Evolutionary conservation across 2,113 vertebrate genomes (phyloP).

Genomic region (Malurus alboscapulatus): DNA sequence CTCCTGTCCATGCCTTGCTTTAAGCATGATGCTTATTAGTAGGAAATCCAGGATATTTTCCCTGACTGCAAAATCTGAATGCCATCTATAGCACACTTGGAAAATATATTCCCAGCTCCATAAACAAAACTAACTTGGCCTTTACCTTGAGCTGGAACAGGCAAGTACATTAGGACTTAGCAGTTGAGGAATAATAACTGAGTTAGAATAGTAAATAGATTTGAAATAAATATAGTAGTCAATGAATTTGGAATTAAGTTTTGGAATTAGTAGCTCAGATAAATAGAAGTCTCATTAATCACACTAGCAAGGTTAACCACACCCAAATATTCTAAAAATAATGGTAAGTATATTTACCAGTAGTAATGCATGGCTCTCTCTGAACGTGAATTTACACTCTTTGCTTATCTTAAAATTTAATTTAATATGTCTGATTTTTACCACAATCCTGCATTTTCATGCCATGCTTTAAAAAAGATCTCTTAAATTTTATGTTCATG

Average conservation of each 20-base stretch:
- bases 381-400: background rate
- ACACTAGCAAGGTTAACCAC: background rate
- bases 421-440: background rate
- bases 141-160: background rate
- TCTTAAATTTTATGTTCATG: background rate
- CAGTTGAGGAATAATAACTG: background rate
- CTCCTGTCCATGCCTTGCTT: background rate
- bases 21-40: background rate
- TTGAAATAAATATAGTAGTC: background rate
- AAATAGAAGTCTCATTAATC: background rate
- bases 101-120: background rate
- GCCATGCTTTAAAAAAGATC: background rate
- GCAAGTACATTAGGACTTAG: background rate
- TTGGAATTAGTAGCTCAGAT: background rate
- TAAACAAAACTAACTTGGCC: background rate
- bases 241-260: background rate
- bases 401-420: background rate
- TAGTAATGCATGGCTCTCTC: background rate
- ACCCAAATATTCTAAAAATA: background rate
- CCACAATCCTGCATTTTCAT: background rate
- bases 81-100: background rate
- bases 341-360: background rate
- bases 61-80: background rate
- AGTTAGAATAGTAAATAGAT: background rate
- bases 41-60: background rate